A percentile compares a stretch with the other conserved stretches of the same genome.
phyloP scores from a whole-genome alignment of 2,888 invertebrate species.

The Tetropium fuscum region DNA sequence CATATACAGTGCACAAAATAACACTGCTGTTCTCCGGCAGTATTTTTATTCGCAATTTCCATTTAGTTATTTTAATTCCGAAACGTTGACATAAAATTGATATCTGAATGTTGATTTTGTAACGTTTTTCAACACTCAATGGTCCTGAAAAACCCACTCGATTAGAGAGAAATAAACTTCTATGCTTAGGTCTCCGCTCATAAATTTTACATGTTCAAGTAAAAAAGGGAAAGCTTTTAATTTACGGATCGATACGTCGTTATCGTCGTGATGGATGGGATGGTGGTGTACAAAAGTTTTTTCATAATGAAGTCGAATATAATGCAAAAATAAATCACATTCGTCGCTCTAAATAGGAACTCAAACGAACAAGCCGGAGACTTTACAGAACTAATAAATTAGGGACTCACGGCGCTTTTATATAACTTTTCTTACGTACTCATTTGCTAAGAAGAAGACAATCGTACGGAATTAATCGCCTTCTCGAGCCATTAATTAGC shows the following conservation, averaged over 20 bases:
- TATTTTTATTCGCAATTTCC: constrained; percentile 2
- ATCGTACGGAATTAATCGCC: no score
- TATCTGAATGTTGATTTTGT: no score
- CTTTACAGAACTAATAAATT: no score
- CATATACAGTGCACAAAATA: constrained; percentile 6
- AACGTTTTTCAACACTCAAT: background rate
- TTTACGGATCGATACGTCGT: constrained; percentile 8
- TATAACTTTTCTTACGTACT: no score
- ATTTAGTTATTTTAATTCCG: background rate
- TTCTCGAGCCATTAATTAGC: no score
- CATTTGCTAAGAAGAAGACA: no score
- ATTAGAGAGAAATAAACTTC: background rate
- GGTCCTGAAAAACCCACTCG: background rate
- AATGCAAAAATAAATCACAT: constrained; percentile 12
- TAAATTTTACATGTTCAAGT: constrained; percentile 12
- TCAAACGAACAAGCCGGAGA: no score
- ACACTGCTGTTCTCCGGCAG: constrained; percentile 6
- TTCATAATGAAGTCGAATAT: constrained; percentile 8
- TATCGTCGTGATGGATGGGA: constrained; percentile 13
- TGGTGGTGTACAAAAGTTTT: constrained; percentile 6
- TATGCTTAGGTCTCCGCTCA: background rate
- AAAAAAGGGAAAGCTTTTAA: constrained; percentile 20
- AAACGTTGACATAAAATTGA: background rate
- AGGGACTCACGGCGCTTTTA: no score
- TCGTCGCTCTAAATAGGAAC: background rate